Evolutionary conservation across 2,797 vertebrate genomes (phyloP), one percentile per base, ranked within the genome.

Genomic region (Delichon dasypus): DNA sequence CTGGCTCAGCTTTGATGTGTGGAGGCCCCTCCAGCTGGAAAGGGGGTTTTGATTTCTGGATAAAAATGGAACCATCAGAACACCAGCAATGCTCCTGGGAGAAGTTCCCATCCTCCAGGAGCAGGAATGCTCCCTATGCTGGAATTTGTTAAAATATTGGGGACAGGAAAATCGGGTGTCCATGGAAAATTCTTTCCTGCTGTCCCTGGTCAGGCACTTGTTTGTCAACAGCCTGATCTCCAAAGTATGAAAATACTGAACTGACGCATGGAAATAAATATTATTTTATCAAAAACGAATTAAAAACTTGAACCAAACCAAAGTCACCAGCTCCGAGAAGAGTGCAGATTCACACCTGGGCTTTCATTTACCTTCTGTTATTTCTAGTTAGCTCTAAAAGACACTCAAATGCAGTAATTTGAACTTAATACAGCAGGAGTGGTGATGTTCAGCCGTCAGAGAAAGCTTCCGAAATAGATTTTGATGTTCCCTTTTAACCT

Each of bases 141-240:
- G 2, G 15, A 16, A 10, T 42, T 50, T 36, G 22, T 18, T 32
- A 44, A 6, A 88, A 47, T 58, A 22, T 34, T 3, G 38, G 5
- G 51, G 55, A 44, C 10, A 5, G 1, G 47, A 22, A 7, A 47
- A 47, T 4, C 1, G 1, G 3, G 50, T 9, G 60, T 25, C 42
- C 1, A 1, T 2, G 75, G 58, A 40, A 36, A 88, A 45, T 22
- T 30, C 9, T 7, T 75, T 22, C 22, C 42, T 19, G 22, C 14
- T 72, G 36, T 19, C 34, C 50, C 47, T 25, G 17, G 1, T 10
- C 54, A 61, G 20, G 15, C 51, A 29, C 32, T 45, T 66, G 40
- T 47, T 57, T 68, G 80, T 10, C 55, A 83, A 45, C 17, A 21
- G 36, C 51, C 50, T 50, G 19, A 45, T 20, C 44, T 36, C 36